Percentiles rank a stretch among this genome's conserved stretches.
Evolutionary conservation across 2,888 invertebrate genomes (phyloP).

Genomic region (Netelia virgata): DNA sequence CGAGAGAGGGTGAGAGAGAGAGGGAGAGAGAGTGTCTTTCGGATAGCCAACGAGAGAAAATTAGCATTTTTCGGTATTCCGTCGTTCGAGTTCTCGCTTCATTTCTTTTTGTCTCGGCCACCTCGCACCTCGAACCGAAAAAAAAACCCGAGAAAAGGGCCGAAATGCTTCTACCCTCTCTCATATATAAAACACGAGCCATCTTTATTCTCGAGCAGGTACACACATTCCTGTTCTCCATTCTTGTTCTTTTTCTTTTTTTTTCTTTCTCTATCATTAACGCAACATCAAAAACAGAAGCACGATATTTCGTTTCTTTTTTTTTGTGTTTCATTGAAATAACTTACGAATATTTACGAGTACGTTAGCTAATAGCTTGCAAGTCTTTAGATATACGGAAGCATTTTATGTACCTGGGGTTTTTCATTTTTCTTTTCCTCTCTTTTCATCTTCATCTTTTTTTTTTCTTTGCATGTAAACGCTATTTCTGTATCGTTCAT

Average conservation of each 20-base stretch:
- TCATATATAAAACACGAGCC: conserved; percentile 49
- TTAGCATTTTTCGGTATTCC: conserved; percentile 31
- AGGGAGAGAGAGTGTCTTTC: not conserved
- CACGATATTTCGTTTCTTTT: conserved; percentile 56
- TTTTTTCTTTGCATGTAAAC: conserved; percentile 50
- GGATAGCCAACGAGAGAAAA: conserved; percentile 18
- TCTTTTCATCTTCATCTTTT: conserved; percentile 54
- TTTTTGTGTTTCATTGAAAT: conserved; percentile 33
- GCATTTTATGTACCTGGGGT: conserved; percentile 75
- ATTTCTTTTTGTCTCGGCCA: conserved; percentile 6
- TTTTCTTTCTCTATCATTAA: conserved; percentile 20
- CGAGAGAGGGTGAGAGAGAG: not conserved
- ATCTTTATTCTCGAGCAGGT: conserved; percentile 43
- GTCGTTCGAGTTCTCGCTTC: not conserved
- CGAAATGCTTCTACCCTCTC: conserved; percentile 10
- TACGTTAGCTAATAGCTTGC: conserved; percentile 70
- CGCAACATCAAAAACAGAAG: conserved; percentile 64
- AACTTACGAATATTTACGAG: conserved; percentile 57
- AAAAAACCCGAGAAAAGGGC: conserved; percentile 21
- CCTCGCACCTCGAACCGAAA: not conserved
- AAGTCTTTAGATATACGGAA: conserved; percentile 82
- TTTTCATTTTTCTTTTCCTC: conserved; percentile 60
- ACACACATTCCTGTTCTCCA: conserved; percentile 28
- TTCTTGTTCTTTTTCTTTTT: conserved; percentile 8
- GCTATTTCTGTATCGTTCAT: conserved; percentile 56